Percentiles rank a stretch among this genome's conserved stretches.
These are phyloP conservation scores for Drosophila trapezifrons DNA, from an alignment of 1,140 invertebrate genomes.

Conservation along the genomic window DNA sequence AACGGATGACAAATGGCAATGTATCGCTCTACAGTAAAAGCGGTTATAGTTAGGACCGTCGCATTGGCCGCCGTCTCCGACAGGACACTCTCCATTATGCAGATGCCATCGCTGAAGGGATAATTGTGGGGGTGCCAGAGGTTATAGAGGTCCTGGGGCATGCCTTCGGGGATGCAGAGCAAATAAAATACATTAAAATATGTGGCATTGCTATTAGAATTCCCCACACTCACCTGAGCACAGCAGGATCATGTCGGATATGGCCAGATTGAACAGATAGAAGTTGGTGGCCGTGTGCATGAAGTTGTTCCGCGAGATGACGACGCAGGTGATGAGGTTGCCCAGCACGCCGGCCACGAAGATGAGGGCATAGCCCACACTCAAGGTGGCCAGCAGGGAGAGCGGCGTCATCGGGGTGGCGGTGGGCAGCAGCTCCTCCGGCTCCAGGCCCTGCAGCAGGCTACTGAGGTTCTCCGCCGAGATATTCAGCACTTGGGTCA, in stretches of 20 bases:
- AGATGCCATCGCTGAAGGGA: conserved; percentile 90
- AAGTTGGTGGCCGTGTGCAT: conserved; percentile 94
- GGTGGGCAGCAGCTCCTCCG: conserved; percentile 47
- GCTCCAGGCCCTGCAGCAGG: conserved; percentile 63
- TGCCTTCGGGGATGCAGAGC: conserved; percentile 79
- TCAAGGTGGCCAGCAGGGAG: conserved; percentile 86
- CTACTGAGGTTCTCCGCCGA: conserved; percentile 75
- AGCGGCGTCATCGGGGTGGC: conserved; percentile 65
- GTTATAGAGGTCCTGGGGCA: conserved; percentile 91
- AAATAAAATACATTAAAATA: neutral
- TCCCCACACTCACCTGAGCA: conserved; percentile 84
- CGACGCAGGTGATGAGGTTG: conserved; percentile 93
- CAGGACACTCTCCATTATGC: conserved; percentile 89
- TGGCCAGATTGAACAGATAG: conserved; percentile 93
- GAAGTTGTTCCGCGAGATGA: conserved; percentile 92
- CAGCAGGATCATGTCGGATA: conserved; percentile 94
- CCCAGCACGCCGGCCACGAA: conserved; percentile 93
- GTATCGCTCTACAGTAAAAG: conserved; percentile 93
- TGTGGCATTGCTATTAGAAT: neutral
- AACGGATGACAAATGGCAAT: conserved; percentile 93
- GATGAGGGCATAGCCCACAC: conserved; percentile 90
- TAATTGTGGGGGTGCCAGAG: conserved; percentile 92
- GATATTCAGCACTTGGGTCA: conserved; percentile 81
- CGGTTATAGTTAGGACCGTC: conserved; percentile 95
- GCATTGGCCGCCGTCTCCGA: conserved; percentile 95